These are phyloP conservation scores for Hylaeus anthracinus DNA, from an alignment of 1,140 invertebrate genomes.

Conservation along the genomic window DNA sequence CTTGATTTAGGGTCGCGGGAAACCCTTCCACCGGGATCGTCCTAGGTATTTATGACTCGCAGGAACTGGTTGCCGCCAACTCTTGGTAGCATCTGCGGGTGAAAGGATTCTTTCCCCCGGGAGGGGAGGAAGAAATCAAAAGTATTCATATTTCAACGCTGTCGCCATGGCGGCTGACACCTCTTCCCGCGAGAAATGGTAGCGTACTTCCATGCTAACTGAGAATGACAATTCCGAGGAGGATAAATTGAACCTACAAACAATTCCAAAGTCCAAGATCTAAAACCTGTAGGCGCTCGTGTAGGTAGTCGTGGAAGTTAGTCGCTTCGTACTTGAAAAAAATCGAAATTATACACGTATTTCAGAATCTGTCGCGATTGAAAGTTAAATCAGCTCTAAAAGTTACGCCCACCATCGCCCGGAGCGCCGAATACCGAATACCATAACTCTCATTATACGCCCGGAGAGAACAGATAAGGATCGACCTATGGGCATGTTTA, in stretches of 20 bases:
- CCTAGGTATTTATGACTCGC: conserved; percentile 54
- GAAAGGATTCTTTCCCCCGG: conserved; percentile 27
- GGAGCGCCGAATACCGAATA: neutral
- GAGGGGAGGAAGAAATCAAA: conserved; percentile 36
- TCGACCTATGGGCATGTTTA: neutral
- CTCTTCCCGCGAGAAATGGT: neutral
- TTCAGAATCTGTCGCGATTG: conserved; percentile 1
- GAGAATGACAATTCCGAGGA: neutral
- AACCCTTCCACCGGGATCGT: conserved; percentile 55
- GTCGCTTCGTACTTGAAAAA: neutral
- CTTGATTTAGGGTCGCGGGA: conserved; percentile 72
- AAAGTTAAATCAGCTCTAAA: neutral
- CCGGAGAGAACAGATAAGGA: neutral
- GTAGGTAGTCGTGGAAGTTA: too few species aligned
- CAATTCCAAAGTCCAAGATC: too few species aligned
- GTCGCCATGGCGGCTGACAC: neutral
- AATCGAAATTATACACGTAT: conserved; percentile 10
- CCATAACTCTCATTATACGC: neutral
- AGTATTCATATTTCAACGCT: conserved; percentile 31
- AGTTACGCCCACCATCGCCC: neutral
- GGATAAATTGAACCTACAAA: too few species aligned
- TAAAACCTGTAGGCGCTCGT: too few species aligned
- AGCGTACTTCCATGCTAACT: neutral
- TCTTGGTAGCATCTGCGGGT: conserved; percentile 32
- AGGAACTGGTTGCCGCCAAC: conserved; percentile 42